Evolutionary conservation across 2,888 invertebrate genomes (phyloP), one percentile per base, ranked within the genome.

Genomic region (Chaetogeoica ovagalla): DNA sequence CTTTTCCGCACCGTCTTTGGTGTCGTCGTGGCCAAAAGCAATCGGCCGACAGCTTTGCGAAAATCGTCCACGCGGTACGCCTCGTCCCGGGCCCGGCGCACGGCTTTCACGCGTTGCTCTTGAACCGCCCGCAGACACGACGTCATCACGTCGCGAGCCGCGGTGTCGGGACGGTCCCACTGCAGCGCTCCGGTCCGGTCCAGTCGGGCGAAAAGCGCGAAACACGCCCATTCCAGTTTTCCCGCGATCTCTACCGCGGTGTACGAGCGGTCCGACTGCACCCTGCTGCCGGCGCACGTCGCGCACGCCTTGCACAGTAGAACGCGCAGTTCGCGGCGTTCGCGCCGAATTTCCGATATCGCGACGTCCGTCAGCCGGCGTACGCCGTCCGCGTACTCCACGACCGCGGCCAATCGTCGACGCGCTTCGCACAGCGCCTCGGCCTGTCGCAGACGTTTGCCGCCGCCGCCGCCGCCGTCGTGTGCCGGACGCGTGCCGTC

Each of bases 181-280:
- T 43, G 23, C 2, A 43, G 8, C 19, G 37, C 23, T 15, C 23
- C 48, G 17, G 39, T 21, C 17, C 17, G 15, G 59, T 76, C 76
- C 43, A 76, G 37, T n/a, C 68, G 69, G 15, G 60, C 60, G 76
- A 76, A 76, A 30, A 76, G n/a, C 9, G 52, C 19, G 62, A 77
- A 70, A 39, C 69, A 77, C 6, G 77, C 62, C 7, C 59, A 37
- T 52, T 77, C 77, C 6, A 77, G 37, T 1, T 52, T 30, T 2
- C 37, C 77, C 37, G 62, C 60, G 48, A 70, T 55, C 17, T 77
- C 69, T 1, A 48, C 15, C 11, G 68, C 23, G 55, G 74, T 23
- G n/a, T 9, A 39, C 74, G 63, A 48, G 19, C 52, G 1, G 52
- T 60, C 9, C 21, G 30, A 30, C 3, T 11, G 75, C 17, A 60